phyloP scores from a whole-genome alignment of 2,797 vertebrate species.

The Okamejei kenojei region DNA sequence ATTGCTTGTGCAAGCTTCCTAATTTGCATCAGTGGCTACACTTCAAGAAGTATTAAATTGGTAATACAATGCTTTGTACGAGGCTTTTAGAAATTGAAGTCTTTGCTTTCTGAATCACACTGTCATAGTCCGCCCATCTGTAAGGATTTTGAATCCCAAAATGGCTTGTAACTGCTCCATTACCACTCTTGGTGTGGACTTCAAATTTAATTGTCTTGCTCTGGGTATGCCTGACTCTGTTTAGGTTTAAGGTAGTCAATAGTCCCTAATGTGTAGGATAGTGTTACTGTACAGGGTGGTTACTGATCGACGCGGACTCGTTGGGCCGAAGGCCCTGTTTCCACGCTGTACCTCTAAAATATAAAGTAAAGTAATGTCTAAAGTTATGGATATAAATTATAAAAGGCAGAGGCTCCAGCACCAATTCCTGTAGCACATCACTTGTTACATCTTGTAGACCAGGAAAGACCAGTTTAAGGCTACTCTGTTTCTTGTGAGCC shows the following conservation, averaged over 20 bases:
- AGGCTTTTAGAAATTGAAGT: background rate
- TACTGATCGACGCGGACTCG: no score
- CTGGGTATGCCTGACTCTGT: background rate
- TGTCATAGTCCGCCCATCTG: background rate
- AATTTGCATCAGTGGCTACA: background rate
- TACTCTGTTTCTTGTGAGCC: no score
- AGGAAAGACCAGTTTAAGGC: no score
- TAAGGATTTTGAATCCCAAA: background rate
- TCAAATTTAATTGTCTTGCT: background rate
- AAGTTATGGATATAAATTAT: no score
- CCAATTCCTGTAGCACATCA: no score
- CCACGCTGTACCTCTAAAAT: no score
- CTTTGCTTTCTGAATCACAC: background rate
- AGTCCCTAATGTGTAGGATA: no score
- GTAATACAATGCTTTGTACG: background rate
- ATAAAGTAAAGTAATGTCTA: no score
- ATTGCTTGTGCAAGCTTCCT: background rate
- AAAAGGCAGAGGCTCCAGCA: no score
- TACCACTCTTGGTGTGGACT: background rate
- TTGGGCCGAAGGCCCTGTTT: no score
- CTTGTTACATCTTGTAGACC: no score
- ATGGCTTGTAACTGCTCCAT: background rate
- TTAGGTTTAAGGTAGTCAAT: background rate
- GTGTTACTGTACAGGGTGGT: no score
- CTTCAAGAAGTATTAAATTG: background rate